Evolutionary conservation across 2,888 invertebrate species (phyloP).

Genomic region (Lepas anatifera): DNA sequence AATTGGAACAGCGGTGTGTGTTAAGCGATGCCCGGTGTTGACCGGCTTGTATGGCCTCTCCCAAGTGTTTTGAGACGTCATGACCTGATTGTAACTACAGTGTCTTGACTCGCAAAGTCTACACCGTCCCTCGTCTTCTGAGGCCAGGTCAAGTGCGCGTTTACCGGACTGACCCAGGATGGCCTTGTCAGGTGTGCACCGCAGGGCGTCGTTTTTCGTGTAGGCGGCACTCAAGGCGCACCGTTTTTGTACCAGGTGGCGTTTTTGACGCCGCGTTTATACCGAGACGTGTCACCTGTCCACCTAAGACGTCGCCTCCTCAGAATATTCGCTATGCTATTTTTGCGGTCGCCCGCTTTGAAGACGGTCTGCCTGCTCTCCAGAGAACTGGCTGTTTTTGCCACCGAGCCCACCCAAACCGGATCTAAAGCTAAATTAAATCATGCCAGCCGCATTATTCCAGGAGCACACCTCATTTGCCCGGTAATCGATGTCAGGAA

Average conservation of each 20-base stretch:
- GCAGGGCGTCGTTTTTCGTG: background rate
- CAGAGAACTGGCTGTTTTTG: background rate
- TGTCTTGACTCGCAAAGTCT: no score
- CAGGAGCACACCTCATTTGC: background rate
- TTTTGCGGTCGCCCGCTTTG: background rate
- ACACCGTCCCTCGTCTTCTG: no score
- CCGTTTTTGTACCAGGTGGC: background rate
- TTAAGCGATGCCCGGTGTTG: no score
- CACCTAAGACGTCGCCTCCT: background rate
- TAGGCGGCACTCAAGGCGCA: background rate
- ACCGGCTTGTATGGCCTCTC: no score
- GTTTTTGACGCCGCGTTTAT: background rate
- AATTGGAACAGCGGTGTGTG: no score
- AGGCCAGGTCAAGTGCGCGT: no score
- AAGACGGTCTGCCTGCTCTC: background rate
- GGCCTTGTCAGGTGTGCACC: background rate
- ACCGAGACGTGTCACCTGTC: constrained; percentile 8
- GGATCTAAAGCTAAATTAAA: constrained; percentile 8
- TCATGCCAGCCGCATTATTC: background rate
- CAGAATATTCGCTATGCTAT: constrained; percentile 8
- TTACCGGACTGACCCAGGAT: background rate
- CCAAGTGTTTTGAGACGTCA: no score
- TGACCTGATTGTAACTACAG: no score
- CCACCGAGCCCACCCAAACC: background rate
- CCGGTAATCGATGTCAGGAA: no score